phyloP scores from a whole-genome alignment of 2,797 vertebrate species.

The Gymnopithys bicolor region DNA sequence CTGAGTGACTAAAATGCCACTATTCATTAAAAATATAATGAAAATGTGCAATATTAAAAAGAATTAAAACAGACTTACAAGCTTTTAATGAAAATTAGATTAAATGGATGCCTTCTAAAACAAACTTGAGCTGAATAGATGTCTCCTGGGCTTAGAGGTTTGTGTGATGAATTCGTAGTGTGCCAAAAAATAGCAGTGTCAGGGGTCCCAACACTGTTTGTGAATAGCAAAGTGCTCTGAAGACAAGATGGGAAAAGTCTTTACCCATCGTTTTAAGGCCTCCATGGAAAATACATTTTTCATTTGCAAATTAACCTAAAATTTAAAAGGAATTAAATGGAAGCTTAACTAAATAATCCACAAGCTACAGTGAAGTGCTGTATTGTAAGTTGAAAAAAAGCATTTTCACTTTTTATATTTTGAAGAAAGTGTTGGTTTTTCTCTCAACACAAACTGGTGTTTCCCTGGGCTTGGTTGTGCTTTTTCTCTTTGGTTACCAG shows the following conservation, averaged over 20 bases:
- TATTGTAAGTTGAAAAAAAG: neutral
- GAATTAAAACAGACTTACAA: conserved; percentile 21
- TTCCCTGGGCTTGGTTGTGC: neutral
- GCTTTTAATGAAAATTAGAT: conserved; percentile 45
- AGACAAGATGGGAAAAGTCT: neutral
- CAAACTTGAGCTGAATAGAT: neutral
- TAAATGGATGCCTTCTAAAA: conserved; percentile 2
- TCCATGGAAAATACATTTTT: neutral
- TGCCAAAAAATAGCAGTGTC: neutral
- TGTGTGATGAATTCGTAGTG: neutral
- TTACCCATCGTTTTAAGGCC: neutral
- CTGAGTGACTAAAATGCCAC: neutral
- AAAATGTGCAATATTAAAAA: conserved; percentile 31
- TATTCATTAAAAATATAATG: conserved; percentile 2
- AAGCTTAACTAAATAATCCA: conserved; percentile 10
- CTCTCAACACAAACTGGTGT: neutral
- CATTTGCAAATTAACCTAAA: conserved; percentile 21
- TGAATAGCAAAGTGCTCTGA: neutral
- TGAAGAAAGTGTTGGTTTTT: neutral
- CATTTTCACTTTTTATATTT: neutral
- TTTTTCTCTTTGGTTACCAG: neutral
- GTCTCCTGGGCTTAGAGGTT: neutral
- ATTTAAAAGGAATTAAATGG: neutral
- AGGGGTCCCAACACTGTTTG: neutral
- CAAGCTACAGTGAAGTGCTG: neutral